phyloP scores from a whole-genome alignment of 37 sponge, comb jelly and placozoan species.

The Cliona cf. orientalis region DNA sequence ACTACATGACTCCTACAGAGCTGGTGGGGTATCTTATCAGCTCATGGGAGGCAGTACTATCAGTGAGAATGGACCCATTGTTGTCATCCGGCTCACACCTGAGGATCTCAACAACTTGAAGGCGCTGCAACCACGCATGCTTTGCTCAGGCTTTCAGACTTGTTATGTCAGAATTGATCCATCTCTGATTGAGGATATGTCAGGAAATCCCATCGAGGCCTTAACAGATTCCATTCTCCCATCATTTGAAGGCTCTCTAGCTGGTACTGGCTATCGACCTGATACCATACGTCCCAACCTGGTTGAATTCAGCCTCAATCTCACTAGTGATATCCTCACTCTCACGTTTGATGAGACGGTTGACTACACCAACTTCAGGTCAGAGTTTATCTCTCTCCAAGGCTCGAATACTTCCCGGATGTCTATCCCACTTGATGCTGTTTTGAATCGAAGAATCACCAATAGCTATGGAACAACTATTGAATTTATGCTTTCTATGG shows the following conservation, averaged over 20 bases:
- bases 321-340: constrained; percentile 61
- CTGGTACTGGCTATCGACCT: constrained; percentile 3
- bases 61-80: constrained; percentile 38
- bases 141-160: constrained; percentile 54
- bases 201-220: constrained; percentile 29
- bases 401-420: constrained; percentile 32
- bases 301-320: constrained; percentile 64
- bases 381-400: constrained; percentile 74
- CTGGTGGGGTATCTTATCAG: constrained; percentile 32
- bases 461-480: constrained; percentile 46
- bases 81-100: constrained; percentile 57
- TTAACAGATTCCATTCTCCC: constrained; percentile 23
- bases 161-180: constrained; percentile 66
- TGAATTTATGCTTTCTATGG: constrained; percentile 48
- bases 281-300: constrained; percentile 73
- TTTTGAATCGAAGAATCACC: constrained; percentile 31
- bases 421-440: constrained; percentile 33
- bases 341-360: constrained; percentile 91
- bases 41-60: constrained; percentile 54
- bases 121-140: constrained; percentile 37
- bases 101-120: constrained; percentile 85
- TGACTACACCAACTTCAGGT: constrained; percentile 57
- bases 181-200: constrained; percentile 67
- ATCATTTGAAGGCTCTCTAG: constrained; percentile 5
- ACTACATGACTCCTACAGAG: constrained; percentile 44